A percentile compares a stretch with the other conserved stretches of the same genome.
These are phyloP conservation scores for Amaurobius ferox DNA, from an alignment of 2,888 invertebrate species.

Conservation along the genomic window DNA sequence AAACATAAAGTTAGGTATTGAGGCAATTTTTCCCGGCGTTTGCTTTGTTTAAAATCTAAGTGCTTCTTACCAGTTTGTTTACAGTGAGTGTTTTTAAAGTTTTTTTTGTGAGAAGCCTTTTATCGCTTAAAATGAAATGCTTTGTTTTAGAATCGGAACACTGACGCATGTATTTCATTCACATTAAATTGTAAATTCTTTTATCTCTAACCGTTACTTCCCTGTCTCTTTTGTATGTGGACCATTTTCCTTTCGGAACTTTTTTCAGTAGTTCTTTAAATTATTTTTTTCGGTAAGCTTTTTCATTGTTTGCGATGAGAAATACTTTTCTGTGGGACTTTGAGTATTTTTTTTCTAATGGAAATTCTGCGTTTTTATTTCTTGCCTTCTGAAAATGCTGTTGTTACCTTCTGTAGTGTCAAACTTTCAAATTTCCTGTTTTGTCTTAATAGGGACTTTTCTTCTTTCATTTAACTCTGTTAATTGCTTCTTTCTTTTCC, in stretches of 20 bases:
- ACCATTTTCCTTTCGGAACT: slow-evolving; percentile 27
- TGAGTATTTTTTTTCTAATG: neutral
- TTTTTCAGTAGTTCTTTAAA: slow-evolving; percentile 28
- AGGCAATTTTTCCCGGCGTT: slow-evolving; percentile 30
- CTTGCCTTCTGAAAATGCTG: neutral
- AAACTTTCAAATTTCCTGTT: neutral
- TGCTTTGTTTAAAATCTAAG: slow-evolving; percentile 59
- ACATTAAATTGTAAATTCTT: slow-evolving; percentile 60
- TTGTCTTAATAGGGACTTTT: too few species aligned
- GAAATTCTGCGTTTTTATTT: slow-evolving; percentile 20
- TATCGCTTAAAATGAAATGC: slow-evolving; percentile 56
- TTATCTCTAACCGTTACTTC: slow-evolving; percentile 52
- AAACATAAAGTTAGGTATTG: slow-evolving; percentile 26
- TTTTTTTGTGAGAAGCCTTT: slow-evolving; percentile 27
- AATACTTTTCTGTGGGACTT: slow-evolving; percentile 13
- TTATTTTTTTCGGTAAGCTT: slow-evolving; percentile 30
- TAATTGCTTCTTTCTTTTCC: too few species aligned
- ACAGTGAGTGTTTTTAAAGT: slow-evolving; percentile 22
- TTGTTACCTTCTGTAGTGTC: too few species aligned
- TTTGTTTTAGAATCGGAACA: slow-evolving; percentile 59
- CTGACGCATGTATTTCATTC: slow-evolving; percentile 57
- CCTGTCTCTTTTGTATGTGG: slow-evolving; percentile 25
- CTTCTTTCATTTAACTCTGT: too few species aligned
- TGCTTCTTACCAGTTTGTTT: slow-evolving; percentile 32
- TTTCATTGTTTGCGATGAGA: slow-evolving; percentile 26